Percentiles rank a stretch among this genome's conserved stretches.
Conservation (phyloP, 1,140 invertebrate genomes). For the Saccostrea cuccullata region DNA sequence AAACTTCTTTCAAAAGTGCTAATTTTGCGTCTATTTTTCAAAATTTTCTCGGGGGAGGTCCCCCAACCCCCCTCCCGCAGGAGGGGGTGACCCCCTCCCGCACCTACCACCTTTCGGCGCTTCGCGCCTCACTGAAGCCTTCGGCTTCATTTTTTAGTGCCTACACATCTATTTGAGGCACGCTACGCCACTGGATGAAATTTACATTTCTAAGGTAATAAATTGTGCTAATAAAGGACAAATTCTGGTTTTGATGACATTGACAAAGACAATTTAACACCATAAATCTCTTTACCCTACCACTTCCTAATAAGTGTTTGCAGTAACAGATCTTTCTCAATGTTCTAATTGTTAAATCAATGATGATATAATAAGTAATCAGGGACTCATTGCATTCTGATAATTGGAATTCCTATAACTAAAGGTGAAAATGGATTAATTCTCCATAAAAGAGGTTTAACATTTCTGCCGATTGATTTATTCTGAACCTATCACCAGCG, state of each 20-base stretch:
- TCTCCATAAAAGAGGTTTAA: slow-evolving; percentile 33
- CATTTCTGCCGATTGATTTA: slow-evolving; percentile 33
- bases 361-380: slow-evolving; percentile 33
- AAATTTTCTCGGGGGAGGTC: too few species aligned
- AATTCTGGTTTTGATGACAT: not conserved
- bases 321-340: not conserved
- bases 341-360: slow-evolving; percentile 19
- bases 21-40: too few species aligned
- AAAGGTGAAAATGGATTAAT: slow-evolving; percentile 34
- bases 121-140: too few species aligned
- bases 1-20: too few species aligned
- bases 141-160: too few species aligned
- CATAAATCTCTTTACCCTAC: not conserved
- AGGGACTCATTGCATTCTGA: slow-evolving; percentile 4
- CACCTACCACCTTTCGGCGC: too few species aligned
- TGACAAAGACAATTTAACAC: not conserved
- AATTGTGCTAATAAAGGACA: not conserved
- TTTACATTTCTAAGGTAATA: not conserved
- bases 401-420: slow-evolving; percentile 25
- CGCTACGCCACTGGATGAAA: too few species aligned
- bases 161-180: too few species aligned
- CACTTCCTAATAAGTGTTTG: not conserved
- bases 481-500: slow-evolving; percentile 26
- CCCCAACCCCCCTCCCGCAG: too few species aligned
- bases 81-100: too few species aligned